Base-by-base conservation (phyloP, 2,888 invertebrate species). In the Polyploca ridens region DNA sequence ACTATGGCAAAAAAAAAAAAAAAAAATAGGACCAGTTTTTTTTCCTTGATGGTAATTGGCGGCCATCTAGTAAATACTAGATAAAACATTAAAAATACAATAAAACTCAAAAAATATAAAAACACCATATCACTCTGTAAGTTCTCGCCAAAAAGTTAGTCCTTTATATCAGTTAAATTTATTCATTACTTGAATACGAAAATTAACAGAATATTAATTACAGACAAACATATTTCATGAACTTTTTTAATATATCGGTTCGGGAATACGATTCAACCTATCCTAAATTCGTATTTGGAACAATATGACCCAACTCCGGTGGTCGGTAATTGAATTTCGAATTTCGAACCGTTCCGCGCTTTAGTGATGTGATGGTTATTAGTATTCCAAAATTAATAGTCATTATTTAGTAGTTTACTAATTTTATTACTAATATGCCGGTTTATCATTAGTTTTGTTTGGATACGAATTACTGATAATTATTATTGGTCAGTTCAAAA, bases 271-370 rank as follows among this genome's bases (percentile, higher is more conserved):
- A 54, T 54, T 54, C 16, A 54, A 16, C 54, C 19, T 7, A 7
- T 19, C 54, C 54, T 54, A 54, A 49, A 49, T 19, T 54, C 54
- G 54, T n/a, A 54, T 54, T 54, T 54, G 16, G 54, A 54, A 54
- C n/a, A 54, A 54, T 54, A 54, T 54, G 7, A n/a, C 46, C 46
- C 46, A 46, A 46, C 54, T 54, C 8, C 3, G 10, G 54, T 54
- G 54, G 54, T 54, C 10, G 10, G 54, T 54, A 54, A 54, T 54
- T 54, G 19, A 19, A 54, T 54, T 54, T 49, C n/a, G n/a, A 49
- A 49, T 16, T 49, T 54, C 54, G 54, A 19, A 54, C 19, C 16
- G n/a, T 35, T 1, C 14, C n/a, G n/a, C n/a, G 2, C 19, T 8
- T n/a, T 19, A 54, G 54, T 54, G 19, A 54, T 54, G 54, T 54